phyloP scores from a whole-genome alignment of 2,888 invertebrate species.

The Heliconius charithonia region DNA sequence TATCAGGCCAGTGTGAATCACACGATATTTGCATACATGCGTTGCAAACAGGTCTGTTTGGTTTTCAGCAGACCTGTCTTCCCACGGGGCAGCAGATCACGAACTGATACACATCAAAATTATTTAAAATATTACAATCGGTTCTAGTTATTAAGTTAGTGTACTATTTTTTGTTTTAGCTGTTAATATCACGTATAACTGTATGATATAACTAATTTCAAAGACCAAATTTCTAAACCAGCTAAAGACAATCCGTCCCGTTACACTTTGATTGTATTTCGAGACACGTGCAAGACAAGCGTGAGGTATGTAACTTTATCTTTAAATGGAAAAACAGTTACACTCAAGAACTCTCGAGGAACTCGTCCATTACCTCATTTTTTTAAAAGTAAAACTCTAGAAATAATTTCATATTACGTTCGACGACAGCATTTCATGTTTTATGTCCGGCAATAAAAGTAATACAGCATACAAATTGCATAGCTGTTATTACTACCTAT shows the following conservation, averaged over 20 bases:
- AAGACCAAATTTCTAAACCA: slow-evolving; percentile 12
- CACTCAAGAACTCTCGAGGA: slow-evolving; percentile 20
- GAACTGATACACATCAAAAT: slow-evolving; percentile 46
- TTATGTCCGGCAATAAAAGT: slow-evolving; percentile 38
- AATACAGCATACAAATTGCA: slow-evolving; percentile 40
- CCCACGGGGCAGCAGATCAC: slow-evolving; percentile 53
- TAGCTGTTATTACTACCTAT: slow-evolving; percentile 33
- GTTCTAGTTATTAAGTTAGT: not conserved
- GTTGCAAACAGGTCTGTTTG: slow-evolving; percentile 71
- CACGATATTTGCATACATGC: slow-evolving; percentile 71
- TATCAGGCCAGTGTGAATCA: slow-evolving; percentile 53
- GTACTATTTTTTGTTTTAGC: not conserved
- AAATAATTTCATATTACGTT: slow-evolving; percentile 13
- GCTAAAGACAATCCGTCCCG: slow-evolving; percentile 42
- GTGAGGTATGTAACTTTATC: slow-evolving; percentile 22
- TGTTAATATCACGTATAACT: not conserved
- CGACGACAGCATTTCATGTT: slow-evolving; percentile 18
- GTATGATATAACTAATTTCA: slow-evolving; percentile 2
- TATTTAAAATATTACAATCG: slow-evolving; percentile 29
- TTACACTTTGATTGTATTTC: slow-evolving; percentile 48
- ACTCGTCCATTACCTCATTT: slow-evolving; percentile 8
- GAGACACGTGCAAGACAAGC: slow-evolving; percentile 45
- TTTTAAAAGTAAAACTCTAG: slow-evolving; percentile 8
- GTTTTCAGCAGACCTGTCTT: slow-evolving; percentile 56
- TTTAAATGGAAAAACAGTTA: slow-evolving; percentile 37